A percentile compares a stretch with the other conserved stretches of the same genome.
These are phyloP conservation scores for Gavialis gangeticus DNA, from an alignment of 2,113 vertebrate species.

Conservation along the genomic window DNA sequence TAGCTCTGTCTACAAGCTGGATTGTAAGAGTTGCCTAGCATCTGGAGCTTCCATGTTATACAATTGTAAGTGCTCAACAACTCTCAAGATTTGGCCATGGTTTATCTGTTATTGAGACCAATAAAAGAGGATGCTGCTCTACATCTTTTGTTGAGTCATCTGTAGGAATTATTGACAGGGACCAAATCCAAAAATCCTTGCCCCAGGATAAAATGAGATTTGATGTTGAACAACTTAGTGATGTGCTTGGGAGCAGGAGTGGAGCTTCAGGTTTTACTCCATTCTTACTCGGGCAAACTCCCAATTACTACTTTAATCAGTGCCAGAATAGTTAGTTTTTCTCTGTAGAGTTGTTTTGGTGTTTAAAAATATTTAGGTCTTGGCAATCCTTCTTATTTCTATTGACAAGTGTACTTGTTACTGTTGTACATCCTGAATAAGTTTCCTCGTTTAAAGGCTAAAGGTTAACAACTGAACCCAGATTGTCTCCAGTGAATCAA, in stretches of 20 bases:
- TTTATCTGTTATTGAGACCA: background rate
- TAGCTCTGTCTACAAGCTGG: background rate
- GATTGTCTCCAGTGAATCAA: slow-evolving; percentile 73
- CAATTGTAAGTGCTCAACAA: background rate
- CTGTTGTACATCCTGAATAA: slow-evolving; percentile 56
- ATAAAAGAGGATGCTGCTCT: background rate
- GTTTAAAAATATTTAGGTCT: background rate
- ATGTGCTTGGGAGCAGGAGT: background rate
- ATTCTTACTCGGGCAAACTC: background rate
- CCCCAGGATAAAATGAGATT: background rate
- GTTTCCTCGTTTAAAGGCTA: slow-evolving; percentile 55
- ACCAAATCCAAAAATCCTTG: background rate
- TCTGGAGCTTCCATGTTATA: slow-evolving; percentile 4
- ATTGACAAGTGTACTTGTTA: slow-evolving; percentile 65
- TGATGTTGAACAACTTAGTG: background rate
- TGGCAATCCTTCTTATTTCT: slow-evolving; percentile 51
- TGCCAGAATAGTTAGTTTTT: background rate
- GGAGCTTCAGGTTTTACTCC: background rate
- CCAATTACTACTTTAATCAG: background rate
- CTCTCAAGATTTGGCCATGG: background rate
- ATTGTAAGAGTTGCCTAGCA: background rate
- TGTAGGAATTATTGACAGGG: background rate
- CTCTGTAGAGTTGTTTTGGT: background rate
- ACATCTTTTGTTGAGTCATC: background rate
- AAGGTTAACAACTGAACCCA: slow-evolving; percentile 75